Percentiles rank a stretch among this genome's conserved stretches.
Evolutionary conservation across 1,140 invertebrate species (phyloP).

Genomic region (Drosophila equinoxialis): DNA sequence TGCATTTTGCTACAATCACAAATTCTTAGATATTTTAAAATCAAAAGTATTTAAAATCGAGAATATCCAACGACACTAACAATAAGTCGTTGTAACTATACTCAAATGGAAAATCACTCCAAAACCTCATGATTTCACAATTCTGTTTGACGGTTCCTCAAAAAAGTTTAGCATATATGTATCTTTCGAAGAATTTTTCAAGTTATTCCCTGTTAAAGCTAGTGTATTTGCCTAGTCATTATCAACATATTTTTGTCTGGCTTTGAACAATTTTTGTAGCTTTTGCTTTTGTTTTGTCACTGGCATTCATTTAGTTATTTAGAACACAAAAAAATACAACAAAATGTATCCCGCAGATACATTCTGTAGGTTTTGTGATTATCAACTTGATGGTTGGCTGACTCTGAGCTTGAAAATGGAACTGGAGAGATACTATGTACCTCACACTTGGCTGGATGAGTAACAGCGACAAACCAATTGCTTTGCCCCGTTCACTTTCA

Average conservation of each 20-base stretch:
- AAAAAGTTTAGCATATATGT: no score
- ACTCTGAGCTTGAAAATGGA: conserved; percentile 32
- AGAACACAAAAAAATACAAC: conserved; percentile 55
- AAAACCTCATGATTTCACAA: no score
- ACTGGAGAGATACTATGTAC: background rate
- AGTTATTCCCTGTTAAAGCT: conserved; percentile 6
- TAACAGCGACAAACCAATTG: conserved; percentile 41
- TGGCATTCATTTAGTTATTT: conserved; percentile 77
- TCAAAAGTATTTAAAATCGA: no score
- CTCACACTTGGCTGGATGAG: conserved; percentile 39
- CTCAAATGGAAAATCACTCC: no score
- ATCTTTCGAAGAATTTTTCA: no score
- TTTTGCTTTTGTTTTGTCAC: conserved; percentile 63
- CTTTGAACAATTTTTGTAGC: conserved; percentile 34
- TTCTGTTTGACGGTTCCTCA: no score
- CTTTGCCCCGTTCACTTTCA: conserved; percentile 70
- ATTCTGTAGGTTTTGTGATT: conserved; percentile 17
- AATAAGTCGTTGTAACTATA: no score
- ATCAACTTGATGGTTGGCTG: conserved; percentile 71
- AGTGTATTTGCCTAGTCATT: background rate
- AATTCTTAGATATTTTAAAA: no score
- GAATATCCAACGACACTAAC: no score
- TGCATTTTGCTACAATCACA: no score
- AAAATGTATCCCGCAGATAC: conserved; percentile 54
- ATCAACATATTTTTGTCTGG: background rate